Percentiles rank a stretch among this genome's conserved stretches.
Conservation (phyloP, 1,140 invertebrate genomes). For the Tetraneura akinire region DNA sequence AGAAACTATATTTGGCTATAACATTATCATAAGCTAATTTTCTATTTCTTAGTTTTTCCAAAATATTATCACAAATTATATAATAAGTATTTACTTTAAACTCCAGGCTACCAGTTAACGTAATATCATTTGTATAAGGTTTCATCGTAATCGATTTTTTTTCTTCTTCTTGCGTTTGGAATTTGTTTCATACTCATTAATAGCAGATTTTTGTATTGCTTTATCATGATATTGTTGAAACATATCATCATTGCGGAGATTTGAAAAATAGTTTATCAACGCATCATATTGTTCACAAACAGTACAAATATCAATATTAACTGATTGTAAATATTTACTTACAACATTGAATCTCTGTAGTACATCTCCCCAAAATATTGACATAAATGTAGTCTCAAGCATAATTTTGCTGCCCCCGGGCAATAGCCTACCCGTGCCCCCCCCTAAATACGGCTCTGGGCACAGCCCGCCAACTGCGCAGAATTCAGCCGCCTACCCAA, state of each 20-base stretch:
- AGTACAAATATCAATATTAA: conserved; percentile 23
- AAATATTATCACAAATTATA: conserved; percentile 1
- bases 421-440: too few relatives aligned
- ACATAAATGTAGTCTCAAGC: conserved; percentile 52
- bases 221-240: conserved; percentile 46
- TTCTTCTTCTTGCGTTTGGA: conserved; percentile 11
- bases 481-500: too few relatives aligned
- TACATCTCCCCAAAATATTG: conserved; percentile 48
- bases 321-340: conserved; percentile 43
- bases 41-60: background rate
- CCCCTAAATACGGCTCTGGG: too few relatives aligned
- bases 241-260: conserved; percentile 23
- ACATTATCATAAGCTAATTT: too few relatives aligned
- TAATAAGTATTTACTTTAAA: conserved; percentile 18
- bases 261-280: conserved; percentile 30
- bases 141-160: conserved; percentile 4
- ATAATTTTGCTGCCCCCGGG: too few relatives aligned
- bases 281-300: conserved; percentile 38
- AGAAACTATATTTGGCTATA: too few relatives aligned
- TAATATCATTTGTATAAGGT: background rate
- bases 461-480: too few relatives aligned
- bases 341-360: conserved; percentile 42
- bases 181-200: conserved; percentile 36
- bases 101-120: background rate
- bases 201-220: conserved; percentile 22